Base-by-base conservation (phyloP, 2,797 vertebrate genomes). In the Taenioides sp. region DNA sequence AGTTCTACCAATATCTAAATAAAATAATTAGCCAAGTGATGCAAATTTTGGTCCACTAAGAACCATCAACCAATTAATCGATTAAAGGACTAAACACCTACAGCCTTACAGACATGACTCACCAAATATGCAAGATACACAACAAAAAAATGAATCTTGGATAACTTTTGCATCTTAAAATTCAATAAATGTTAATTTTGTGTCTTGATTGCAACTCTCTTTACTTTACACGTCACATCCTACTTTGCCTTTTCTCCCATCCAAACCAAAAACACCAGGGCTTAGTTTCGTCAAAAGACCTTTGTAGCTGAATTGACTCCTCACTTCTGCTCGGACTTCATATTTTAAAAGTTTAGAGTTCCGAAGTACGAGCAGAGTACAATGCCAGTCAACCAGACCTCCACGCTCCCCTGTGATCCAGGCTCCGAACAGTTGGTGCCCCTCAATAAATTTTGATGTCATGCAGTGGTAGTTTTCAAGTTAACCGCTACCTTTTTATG, bases 401-500 rank as follows among this genome's bases (percentile, higher is more conserved):
- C 71, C 55, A 75, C 59, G 65, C 80, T 76, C 80, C 73, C 74
- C 75, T 28, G 79, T 75, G 81, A 59, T 87, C 87, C 89, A 80
- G 7, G 43, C 83, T 81, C 43, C 69, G 84, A 92, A 86, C 91
- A 91, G 88, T 91, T 90, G 88, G 90, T 62, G 78, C 83, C 82
- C 74, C 87, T 93, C 88, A 92, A 92, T 92, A 92, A 92, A 88
- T 93, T 77, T n/a, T n/a, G n/a, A n/a, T n/a, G n/a, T n/a, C n/a
- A n/a, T n/a, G n/a, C n/a, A n/a, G 27, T 28, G 27, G 27, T 31
- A 31, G 31, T 31, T 31, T 31, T 5, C 31, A 5, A 31, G 31
- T 31, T 31, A 31, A 31, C 31, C 4, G 31, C 31, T 5, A 31
- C 3, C 5, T 31, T 31, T 31, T 31, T 5, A 31, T 31, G 31